These are phyloP conservation scores for Rhincodon typus DNA, from an alignment of 2,797 vertebrate genomes.

Conservation along the genomic window DNA sequence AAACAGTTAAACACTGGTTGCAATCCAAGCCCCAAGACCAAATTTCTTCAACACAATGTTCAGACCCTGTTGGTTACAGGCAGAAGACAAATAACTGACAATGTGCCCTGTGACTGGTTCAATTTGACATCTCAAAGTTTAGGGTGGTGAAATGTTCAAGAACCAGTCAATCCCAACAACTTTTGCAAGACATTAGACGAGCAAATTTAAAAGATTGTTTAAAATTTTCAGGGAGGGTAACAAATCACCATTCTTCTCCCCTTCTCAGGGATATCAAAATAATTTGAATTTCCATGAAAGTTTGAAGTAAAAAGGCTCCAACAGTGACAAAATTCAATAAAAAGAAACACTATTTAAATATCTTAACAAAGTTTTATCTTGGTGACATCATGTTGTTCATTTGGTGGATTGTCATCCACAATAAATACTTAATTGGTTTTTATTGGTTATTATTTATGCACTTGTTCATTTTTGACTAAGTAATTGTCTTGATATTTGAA, in stretches of 20 bases:
- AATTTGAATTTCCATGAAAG: background rate
- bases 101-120: background rate
- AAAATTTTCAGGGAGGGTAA: background rate
- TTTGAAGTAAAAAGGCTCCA: background rate
- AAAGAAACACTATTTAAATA: background rate
- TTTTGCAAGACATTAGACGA: background rate
- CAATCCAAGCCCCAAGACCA: background rate
- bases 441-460: background rate
- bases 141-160: background rate
- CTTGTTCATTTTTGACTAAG: background rate
- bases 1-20: background rate
- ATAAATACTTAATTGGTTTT: background rate
- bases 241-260: background rate
- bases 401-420: background rate
- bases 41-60: background rate
- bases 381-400: background rate
- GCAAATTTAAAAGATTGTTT: background rate
- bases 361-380: background rate
- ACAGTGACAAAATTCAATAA: background rate
- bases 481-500: background rate
- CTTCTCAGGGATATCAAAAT: background rate
- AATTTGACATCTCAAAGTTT: background rate
- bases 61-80: background rate
- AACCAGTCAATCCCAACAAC: background rate
- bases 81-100: background rate